Conservation (phyloP, 2,113 vertebrate genomes). For the Trachemys scripta region DNA sequence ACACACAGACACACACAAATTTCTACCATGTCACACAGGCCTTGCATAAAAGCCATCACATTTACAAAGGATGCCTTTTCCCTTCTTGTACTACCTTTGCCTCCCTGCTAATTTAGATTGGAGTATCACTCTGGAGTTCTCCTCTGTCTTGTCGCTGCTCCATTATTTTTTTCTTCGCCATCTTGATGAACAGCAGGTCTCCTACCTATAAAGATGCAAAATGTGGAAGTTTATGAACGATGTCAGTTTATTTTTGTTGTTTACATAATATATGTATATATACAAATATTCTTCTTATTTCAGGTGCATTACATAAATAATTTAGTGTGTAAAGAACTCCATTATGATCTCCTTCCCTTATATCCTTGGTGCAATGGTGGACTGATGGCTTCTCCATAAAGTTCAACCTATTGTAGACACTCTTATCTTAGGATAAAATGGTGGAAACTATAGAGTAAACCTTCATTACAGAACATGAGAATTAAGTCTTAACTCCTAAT, state of each 20-base stretch:
- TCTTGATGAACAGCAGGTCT: not conserved
- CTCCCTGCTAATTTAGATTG: not conserved
- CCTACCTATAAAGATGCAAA: not conserved
- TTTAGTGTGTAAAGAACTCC: not conserved
- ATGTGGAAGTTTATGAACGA: not conserved
- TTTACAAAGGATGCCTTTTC: not conserved
- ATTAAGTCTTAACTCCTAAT: not conserved
- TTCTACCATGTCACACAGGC: not conserved
- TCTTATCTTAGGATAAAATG: not conserved
- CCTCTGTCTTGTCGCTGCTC: not conserved
- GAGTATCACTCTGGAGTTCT: not conserved
- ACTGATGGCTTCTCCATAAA: not conserved
- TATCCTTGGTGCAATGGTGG: fast-evolving
- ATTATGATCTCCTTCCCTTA: not conserved
- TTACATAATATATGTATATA: not conserved
- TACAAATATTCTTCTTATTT: not conserved
- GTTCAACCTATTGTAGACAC: fast-evolving
- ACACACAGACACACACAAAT: not conserved
- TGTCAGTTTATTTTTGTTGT: not conserved
- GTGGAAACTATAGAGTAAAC: not conserved
- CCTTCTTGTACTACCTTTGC: not conserved
- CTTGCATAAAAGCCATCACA: not conserved
- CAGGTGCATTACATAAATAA: not conserved
- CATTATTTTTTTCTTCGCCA: not conserved
- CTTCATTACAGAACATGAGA: not conserved